Conservation (phyloP, 2,113 vertebrate species). For the Podarcis cretensis region DNA sequence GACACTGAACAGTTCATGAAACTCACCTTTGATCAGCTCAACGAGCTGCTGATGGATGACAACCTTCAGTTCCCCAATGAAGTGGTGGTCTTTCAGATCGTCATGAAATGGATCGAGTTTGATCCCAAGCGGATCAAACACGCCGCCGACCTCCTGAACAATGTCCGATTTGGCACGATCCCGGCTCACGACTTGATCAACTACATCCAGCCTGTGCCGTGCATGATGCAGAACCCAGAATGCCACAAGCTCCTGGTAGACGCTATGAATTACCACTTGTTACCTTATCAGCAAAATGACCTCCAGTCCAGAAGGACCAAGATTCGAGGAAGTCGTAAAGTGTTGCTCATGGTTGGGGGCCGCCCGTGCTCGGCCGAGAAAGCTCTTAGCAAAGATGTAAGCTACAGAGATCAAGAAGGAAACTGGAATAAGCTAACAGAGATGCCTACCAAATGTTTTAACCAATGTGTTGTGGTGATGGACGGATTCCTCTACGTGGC, state of each 20-base stretch:
- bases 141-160: slow-evolving; percentile 79
- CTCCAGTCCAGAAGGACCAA: slow-evolving; percentile 82
- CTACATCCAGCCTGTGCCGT: slow-evolving; percentile 83
- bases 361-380: slow-evolving; percentile 81
- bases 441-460: slow-evolving; percentile 87
- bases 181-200: slow-evolving; percentile 84
- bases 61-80: slow-evolving; percentile 78
- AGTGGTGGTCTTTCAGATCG: slow-evolving; percentile 83
- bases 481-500: slow-evolving; percentile 86
- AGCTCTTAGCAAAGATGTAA: slow-evolving; percentile 81
- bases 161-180: slow-evolving; percentile 83
- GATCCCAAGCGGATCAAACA: slow-evolving; percentile 76
- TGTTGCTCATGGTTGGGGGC: slow-evolving; percentile 80
- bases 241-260: slow-evolving; percentile 86
- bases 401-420: slow-evolving; percentile 81
- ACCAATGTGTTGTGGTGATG: slow-evolving; percentile 87
- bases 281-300: slow-evolving; percentile 85
- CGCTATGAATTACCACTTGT: slow-evolving; percentile 91
- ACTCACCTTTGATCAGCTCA: slow-evolving; percentile 83
- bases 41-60: slow-evolving; percentile 83
- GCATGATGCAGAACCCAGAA: slow-evolving; percentile 84
- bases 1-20: slow-evolving; percentile 82
- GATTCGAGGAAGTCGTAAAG: slow-evolving; percentile 77
- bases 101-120: slow-evolving; percentile 86
- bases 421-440: slow-evolving; percentile 84